Base-by-base conservation (phyloP, 1,140 invertebrate genomes). In the Drosophila yakuba region DNA sequence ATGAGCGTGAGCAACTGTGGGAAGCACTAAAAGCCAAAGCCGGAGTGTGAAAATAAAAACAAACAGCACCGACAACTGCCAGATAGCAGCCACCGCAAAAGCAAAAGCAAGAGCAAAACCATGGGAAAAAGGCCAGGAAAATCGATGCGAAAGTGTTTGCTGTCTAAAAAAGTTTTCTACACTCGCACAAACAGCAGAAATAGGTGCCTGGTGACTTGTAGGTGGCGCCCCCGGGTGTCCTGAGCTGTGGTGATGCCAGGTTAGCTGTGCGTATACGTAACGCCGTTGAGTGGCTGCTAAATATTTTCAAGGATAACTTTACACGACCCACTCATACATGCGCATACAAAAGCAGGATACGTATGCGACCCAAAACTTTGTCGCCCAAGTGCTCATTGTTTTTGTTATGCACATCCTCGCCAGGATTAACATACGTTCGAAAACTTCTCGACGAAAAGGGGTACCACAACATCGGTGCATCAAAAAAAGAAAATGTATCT, bases 221-320 rank as follows among this genome's bases (percentile, higher is more conserved):
- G 84, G 72, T 89, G 76, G 75, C 50, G 79, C 80, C 72, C 61
- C 50, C 63, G 74, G 74, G 73, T 75, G 57, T 68, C 72, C 50
- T 66, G 47, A 56, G 62, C 73, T 66, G 51, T 38, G 66, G 76
- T 80, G 76, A 80, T 80, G 80, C 83, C 83, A 68, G 75, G 83
- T 79, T 88, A 83, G 80, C 84, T 74, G 74, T 83, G 84, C 84
- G 84, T 89, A 86, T 86, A 88, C 82, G 78, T 74, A 86, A 73
- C 79, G 57, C 71, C 59, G 54, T 54, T 80, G 79, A 79, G 84
- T 83, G 79, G 56, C 76, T 89, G 79, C 72, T 89, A 83, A 88
- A 89, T 83, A 89, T 89, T 89, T 88, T 88, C 84, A 88, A 89
- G 80, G 80, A 83, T 89, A 88, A 79, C 82, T 73, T 64, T 68